Evolutionary conservation across 2,888 invertebrate genomes (phyloP).

Genomic region (Caenorhabditis imperialis): DNA sequence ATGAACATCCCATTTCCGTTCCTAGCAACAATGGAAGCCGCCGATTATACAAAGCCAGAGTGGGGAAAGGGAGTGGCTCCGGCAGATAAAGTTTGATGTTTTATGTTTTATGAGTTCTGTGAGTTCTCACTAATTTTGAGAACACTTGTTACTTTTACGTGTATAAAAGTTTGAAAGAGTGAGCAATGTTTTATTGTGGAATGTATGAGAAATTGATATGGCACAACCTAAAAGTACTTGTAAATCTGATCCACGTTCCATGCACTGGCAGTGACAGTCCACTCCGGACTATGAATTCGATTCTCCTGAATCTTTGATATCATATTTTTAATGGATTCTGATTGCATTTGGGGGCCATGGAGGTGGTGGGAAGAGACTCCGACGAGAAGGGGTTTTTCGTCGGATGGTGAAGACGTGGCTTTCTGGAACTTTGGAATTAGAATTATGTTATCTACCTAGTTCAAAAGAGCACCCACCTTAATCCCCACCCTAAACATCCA

Average conservation of each 20-base stretch:
- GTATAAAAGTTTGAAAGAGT: too few relatives aligned
- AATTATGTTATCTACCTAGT: background rate
- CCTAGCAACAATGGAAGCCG: constrained; percentile 51
- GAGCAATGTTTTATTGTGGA: too few relatives aligned
- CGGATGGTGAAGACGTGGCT: constrained; percentile 23
- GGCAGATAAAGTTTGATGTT: background rate
- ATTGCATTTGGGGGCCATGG: constrained; percentile 62
- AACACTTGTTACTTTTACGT: too few relatives aligned
- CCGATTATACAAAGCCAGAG: constrained; percentile 55
- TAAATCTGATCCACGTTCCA: constrained; percentile 69
- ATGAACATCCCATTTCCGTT: constrained; percentile 60
- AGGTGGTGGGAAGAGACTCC: constrained; percentile 63
- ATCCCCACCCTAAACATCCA: constrained; percentile 60
- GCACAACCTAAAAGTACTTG: constrained; percentile 52
- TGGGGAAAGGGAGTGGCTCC: constrained; percentile 31
- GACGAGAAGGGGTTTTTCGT: constrained; percentile 55
- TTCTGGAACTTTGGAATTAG: constrained; percentile 14
- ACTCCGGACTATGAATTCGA: constrained; percentile 38
- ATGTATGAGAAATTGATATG: constrained; percentile 5
- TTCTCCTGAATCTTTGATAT: constrained; percentile 48
- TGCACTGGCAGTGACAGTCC: constrained; percentile 67
- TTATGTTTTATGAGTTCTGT: background rate
- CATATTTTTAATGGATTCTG: constrained; percentile 55
- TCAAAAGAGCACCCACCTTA: constrained; percentile 30
- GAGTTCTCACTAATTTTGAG: too few relatives aligned